Conservation (phyloP, 2,888 invertebrate species). For the Drosophila meridionalis region DNA sequence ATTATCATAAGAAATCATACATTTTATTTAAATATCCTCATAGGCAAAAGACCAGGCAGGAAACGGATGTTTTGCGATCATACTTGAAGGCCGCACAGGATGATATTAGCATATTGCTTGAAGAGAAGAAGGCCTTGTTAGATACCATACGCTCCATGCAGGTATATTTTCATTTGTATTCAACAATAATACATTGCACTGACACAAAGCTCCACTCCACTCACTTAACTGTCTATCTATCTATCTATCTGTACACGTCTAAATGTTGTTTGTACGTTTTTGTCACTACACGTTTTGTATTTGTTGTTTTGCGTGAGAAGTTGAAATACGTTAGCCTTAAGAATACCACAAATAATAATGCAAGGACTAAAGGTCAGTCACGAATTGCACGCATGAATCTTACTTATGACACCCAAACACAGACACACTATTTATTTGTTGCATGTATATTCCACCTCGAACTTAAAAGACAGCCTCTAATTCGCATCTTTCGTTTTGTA, state of each 20-base stretch:
- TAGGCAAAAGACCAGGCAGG: slow-evolving; percentile 86
- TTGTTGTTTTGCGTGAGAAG: slow-evolving; percentile 64
- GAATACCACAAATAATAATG: slow-evolving; percentile 76
- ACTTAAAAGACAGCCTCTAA: neutral
- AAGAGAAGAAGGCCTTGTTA: slow-evolving; percentile 90
- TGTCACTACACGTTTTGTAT: slow-evolving; percentile 45
- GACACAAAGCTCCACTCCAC: slow-evolving; percentile 15
- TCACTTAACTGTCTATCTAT: slow-evolving; percentile 39
- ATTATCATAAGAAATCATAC: neutral
- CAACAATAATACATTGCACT: neutral
- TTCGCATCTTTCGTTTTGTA: slow-evolving; percentile 44
- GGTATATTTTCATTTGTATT: slow-evolving; percentile 83
- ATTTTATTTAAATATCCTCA: neutral
- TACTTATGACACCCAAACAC: slow-evolving; percentile 24
- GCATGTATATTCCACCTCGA: neutral
- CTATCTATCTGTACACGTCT: slow-evolving; percentile 45
- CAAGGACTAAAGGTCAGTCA: slow-evolving; percentile 83
- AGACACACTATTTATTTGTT: slow-evolving; percentile 12
- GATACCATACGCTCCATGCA: slow-evolving; percentile 90
- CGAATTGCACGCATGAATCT: slow-evolving; percentile 48
- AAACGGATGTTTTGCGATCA: slow-evolving; percentile 87
- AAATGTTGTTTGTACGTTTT: slow-evolving; percentile 58
- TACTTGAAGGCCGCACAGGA: slow-evolving; percentile 90
- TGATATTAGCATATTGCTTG: slow-evolving; percentile 89
- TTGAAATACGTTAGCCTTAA: slow-evolving; percentile 76